Conservation (phyloP, 2,888 invertebrate genomes). For the Odontomyia ornata region DNA sequence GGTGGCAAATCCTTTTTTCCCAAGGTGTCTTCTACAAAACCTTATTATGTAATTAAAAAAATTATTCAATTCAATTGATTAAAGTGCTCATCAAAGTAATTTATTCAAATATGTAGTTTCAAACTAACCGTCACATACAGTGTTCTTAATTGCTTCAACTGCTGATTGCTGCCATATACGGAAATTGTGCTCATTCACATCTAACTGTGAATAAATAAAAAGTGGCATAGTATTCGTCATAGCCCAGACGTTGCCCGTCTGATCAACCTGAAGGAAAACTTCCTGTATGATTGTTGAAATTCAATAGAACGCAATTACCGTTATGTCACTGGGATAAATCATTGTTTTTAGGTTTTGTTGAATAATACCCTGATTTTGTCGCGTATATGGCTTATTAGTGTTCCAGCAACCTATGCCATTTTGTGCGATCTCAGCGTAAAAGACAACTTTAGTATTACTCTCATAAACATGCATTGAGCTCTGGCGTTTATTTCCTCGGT, state of each 20-base stretch:
- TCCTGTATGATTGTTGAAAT: not conserved
- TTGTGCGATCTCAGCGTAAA: slow-evolving; percentile 75
- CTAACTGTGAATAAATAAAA: slow-evolving; percentile 71
- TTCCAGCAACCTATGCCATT: slow-evolving; percentile 83
- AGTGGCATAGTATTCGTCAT: slow-evolving; percentile 74
- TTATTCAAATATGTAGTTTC: too few species aligned
- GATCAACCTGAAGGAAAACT: slow-evolving; percentile 65
- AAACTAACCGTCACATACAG: slow-evolving; percentile 59
- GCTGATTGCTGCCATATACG: slow-evolving; percentile 68
- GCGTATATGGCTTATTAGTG: slow-evolving; percentile 65
- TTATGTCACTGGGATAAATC: slow-evolving; percentile 77
- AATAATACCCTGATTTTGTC: slow-evolving; percentile 68
- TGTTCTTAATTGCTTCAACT: slow-evolving; percentile 62
- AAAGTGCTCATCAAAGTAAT: too few species aligned
- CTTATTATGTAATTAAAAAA: too few species aligned
- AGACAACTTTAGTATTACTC: slow-evolving; percentile 69
- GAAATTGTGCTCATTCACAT: slow-evolving; percentile 72
- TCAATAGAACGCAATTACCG: slow-evolving; percentile 55
- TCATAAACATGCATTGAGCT: slow-evolving; percentile 77
- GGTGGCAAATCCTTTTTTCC: too few species aligned
- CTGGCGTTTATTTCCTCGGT: slow-evolving; percentile 72
- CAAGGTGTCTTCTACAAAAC: too few species aligned
- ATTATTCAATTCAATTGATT: too few species aligned
- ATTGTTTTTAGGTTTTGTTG: slow-evolving; percentile 69
- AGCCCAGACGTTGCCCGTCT: slow-evolving; percentile 72